These are phyloP conservation scores for Hemicrepidius hirtus DNA, from an alignment of 2,888 invertebrate species.

Conservation along the genomic window DNA sequence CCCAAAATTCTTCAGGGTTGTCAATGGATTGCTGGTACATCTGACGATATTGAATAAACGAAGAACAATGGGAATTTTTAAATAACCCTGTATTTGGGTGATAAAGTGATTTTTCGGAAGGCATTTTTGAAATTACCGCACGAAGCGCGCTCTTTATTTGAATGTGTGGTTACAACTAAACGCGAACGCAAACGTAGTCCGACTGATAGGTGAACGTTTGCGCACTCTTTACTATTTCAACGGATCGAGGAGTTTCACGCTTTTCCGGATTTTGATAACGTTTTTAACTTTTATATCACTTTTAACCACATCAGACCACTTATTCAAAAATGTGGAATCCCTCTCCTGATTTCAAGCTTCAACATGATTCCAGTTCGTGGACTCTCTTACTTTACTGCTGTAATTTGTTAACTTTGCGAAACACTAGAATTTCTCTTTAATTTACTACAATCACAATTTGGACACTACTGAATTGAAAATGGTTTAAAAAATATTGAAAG, in stretches of 20 bases:
- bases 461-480: conserved; percentile 4
- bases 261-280: conserved; percentile 15
- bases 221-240: conserved; percentile 42
- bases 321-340: conserved; percentile 8
- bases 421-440: too few relatives aligned
- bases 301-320: neutral
- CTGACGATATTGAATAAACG: conserved; percentile 85
- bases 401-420: neutral
- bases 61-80: conserved; percentile 79
- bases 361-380: neutral
- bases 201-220: conserved; percentile 44
- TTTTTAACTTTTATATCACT: conserved; percentile 2
- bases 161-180: conserved; percentile 40
- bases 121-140: conserved; percentile 69
- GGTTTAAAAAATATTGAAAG: conserved; percentile 34
- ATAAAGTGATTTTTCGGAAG: conserved; percentile 76
- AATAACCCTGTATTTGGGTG: conserved; percentile 76
- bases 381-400: too few relatives aligned
- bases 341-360: neutral
- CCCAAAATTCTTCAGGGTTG: conserved; percentile 95
- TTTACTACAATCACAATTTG: neutral
- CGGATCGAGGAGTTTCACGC: conserved; percentile 1
- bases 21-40: conserved; percentile 92
- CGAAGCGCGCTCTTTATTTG: conserved; percentile 38
- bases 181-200: conserved; percentile 9